Percentiles rank a stretch among this genome's conserved stretches.
These are phyloP conservation scores for Eristalis tenax DNA, from an alignment of 2,888 invertebrate species.

Conservation along the genomic window DNA sequence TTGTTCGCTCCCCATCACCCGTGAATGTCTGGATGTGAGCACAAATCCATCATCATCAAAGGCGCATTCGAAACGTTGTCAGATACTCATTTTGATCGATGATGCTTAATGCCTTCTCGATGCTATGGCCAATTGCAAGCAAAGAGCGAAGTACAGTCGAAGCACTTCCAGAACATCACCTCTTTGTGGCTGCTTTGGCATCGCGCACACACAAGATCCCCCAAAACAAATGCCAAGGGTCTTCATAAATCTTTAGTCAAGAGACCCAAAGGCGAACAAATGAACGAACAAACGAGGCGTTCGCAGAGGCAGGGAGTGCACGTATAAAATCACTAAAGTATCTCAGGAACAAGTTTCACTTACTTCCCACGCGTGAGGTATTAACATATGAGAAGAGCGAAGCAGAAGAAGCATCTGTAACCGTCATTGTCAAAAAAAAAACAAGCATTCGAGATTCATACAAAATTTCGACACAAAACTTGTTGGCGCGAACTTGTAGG, in stretches of 20 bases:
- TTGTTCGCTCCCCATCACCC: neutral
- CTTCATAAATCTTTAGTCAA: constrained; percentile 24
- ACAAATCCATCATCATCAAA: neutral
- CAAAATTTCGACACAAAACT: constrained; percentile 49
- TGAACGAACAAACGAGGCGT: neutral
- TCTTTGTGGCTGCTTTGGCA: neutral
- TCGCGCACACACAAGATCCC: neutral
- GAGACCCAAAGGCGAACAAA: neutral
- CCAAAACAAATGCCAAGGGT: constrained; percentile 30
- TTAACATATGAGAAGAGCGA: constrained; percentile 26
- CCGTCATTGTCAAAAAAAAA: constrained; percentile 19
- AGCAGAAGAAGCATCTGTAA: constrained; percentile 21
- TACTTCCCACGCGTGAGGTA: constrained; percentile 55
- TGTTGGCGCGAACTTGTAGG: constrained; percentile 1
- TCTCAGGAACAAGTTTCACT: constrained; percentile 31
- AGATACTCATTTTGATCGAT: constrained; percentile 20
- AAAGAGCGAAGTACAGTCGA: neutral
- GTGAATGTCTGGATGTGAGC: neutral
- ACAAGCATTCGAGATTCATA: neutral
- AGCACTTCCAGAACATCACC: constrained; percentile 11
- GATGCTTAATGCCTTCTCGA: constrained; percentile 7
- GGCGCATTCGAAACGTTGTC: constrained; percentile 1
- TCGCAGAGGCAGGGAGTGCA: neutral
- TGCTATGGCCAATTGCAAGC: neutral
- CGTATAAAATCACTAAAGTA: constrained; percentile 5